These are phyloP conservation scores for Epsilonema sp. DNA, from an alignment of 2,888 invertebrate species.

Conservation along the genomic window DNA sequence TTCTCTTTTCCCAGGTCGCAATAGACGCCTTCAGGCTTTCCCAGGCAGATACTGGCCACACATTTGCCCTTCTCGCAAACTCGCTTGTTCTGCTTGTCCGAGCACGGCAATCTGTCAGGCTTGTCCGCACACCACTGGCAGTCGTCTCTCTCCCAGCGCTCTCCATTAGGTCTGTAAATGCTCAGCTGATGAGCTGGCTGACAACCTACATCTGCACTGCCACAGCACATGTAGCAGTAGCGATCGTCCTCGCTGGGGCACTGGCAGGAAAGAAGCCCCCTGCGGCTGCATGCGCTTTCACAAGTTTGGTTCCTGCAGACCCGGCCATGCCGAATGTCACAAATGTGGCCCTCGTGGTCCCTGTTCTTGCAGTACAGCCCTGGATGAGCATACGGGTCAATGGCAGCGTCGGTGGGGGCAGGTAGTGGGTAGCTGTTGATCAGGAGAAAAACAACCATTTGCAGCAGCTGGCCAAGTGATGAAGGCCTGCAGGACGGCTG, in stretches of 20 bases:
- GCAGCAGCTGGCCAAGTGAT: no score
- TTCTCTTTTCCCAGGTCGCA: slow-evolving; percentile 27
- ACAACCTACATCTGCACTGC: slow-evolving; percentile 20
- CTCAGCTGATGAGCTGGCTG: slow-evolving; percentile 18
- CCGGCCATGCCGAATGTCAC: slow-evolving; percentile 1
- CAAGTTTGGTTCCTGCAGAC: not conserved
- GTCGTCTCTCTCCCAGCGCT: slow-evolving; percentile 26
- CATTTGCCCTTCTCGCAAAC: slow-evolving; percentile 15
- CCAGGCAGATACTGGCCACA: not conserved
- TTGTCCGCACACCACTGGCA: no score
- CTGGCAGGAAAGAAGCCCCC: slow-evolving; percentile 22
- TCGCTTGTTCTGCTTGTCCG: slow-evolving; percentile 24
- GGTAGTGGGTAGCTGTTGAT: no score
- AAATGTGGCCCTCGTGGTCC: not conserved
- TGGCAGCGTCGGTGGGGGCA: no score
- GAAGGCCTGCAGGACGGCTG: no score
- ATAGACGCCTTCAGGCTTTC: slow-evolving; percentile 21
- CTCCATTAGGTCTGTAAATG: slow-evolving; percentile 23
- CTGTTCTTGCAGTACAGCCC: not conserved
- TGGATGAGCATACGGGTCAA: no score
- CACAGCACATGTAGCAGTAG: slow-evolving; percentile 28
- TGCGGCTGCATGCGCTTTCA: slow-evolving; percentile 16
- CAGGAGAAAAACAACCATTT: no score
- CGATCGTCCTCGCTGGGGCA: slow-evolving; percentile 27
- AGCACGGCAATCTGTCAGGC: slow-evolving; percentile 27